These are phyloP conservation scores for Sinocyclocheilus rhinocerous DNA, from an alignment of 2,113 vertebrate species.

Conservation along the genomic window DNA sequence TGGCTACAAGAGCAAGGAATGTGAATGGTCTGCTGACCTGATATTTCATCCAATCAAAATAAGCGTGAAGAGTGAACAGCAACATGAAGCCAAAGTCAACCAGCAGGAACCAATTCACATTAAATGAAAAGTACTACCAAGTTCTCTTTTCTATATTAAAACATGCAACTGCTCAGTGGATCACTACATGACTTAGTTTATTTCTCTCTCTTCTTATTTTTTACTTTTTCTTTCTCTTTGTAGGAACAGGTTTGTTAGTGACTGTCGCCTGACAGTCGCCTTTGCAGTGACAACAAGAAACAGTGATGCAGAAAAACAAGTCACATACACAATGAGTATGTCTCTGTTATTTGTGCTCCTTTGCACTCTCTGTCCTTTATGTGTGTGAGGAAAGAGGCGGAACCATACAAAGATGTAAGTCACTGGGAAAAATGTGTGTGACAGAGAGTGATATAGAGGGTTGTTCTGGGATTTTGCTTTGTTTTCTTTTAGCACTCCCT, in stretches of 20 bases:
- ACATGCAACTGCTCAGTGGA: background rate
- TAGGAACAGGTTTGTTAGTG: constrained; percentile 11
- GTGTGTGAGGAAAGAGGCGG: background rate
- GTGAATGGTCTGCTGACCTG: constrained; percentile 35
- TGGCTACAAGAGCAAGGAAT: constrained; percentile 1
- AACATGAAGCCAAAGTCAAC: background rate
- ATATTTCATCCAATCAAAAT: constrained; percentile 44
- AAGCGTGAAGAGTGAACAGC: background rate
- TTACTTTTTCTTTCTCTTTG: background rate
- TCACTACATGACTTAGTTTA: background rate
- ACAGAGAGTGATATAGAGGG: constrained; percentile 25
- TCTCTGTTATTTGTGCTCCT: constrained; percentile 35
- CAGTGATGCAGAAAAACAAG: constrained; percentile 56
- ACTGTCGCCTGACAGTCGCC: constrained; percentile 21
- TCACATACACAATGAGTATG: constrained; percentile 70
- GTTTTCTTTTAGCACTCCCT: constrained; percentile 65
- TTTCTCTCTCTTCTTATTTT: background rate
- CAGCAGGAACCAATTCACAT: background rate
- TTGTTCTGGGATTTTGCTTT: constrained; percentile 65
- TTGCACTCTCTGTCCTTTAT: constrained; percentile 42
- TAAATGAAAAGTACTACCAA: background rate
- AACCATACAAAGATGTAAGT: background rate
- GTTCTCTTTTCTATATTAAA: background rate
- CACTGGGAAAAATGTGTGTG: too few species aligned
- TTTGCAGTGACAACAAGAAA: constrained; percentile 25